Evolutionary conservation across 2,113 vertebrate species (phyloP), one percentile per base, ranked within the genome.

Genomic region (Ifrita kowaldi): DNA sequence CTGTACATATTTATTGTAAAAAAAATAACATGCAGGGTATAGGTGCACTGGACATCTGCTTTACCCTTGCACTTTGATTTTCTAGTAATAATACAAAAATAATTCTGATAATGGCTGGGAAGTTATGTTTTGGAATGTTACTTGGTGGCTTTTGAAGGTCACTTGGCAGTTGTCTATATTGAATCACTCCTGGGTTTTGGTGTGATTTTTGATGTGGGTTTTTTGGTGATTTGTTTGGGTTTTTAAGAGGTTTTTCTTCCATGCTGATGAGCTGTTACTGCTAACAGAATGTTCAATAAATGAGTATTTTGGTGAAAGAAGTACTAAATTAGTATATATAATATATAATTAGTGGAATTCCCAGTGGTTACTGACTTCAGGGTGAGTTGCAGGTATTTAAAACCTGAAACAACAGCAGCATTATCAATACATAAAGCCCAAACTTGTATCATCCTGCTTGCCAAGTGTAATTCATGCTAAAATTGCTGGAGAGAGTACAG

Each of bases 301-400:
- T 10, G 16, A 35, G 18, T 0, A 0, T 13, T 77, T 67, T 0
- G 6, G 0, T 42, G 23, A 20, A 49, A 41, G 18, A 50, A 75
- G 27, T 22, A 10, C 3, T 17, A 1, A 11, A 30, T 49, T 49
- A 49, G 47, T 49, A 24, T 26, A 14, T 49, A 24, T 47, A 23
- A 47, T 47, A 23, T 7, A 47, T 49, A 49, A 49, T 49, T 24
- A 49, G 3, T 30, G 3, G 17, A 37, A 35, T 39, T 82, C 35
- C 37, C 41, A 20, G 22, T 16, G 32, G 10, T 32, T 44, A 6
- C 41, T 35, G 39, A 33, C 16, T 35, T 67, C 5, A 30, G 23
- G 41, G 56, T 22, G 64, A 27, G 8, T 59, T 35, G 35, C 10
- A 59, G 65, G 2, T 44, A 5, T 41, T 57, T 14, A 73, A 65